Evolutionary conservation across 2,113 vertebrate species (phyloP).

Genomic region (Murina feae): DNA sequence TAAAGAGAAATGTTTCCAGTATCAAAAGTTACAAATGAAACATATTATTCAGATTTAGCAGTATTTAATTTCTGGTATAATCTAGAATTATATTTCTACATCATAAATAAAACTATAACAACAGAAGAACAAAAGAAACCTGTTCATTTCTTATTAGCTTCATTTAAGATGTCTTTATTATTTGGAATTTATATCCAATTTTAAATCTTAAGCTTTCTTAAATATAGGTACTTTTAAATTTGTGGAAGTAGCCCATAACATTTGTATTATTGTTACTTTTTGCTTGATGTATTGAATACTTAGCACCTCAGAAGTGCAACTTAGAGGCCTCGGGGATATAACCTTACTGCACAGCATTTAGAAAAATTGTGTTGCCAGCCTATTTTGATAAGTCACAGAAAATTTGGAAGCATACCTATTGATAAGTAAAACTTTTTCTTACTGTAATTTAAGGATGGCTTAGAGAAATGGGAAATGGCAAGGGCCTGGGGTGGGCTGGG

Average conservation of each 20-base stretch:
- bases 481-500: too few species aligned
- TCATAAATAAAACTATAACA: background rate
- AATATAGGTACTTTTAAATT: background rate
- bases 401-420: background rate
- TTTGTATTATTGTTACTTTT: background rate
- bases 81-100: background rate
- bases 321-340: background rate
- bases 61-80: background rate
- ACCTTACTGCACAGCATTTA: background rate
- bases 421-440: conserved; percentile 9
- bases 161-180: background rate
- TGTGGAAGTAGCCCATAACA: background rate
- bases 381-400: background rate
- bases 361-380: background rate
- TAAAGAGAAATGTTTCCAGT: background rate
- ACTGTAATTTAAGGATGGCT: background rate
- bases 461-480: background rate
- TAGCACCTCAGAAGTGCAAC: background rate
- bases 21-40: background rate
- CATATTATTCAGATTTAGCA: background rate
- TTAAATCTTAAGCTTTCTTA: background rate
- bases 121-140: background rate
- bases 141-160: background rate
- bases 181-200: conserved; percentile 15
- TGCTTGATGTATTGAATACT: background rate